Base-by-base conservation (phyloP, 2,797 vertebrate species). In the Sebastiscus tertius region DNA sequence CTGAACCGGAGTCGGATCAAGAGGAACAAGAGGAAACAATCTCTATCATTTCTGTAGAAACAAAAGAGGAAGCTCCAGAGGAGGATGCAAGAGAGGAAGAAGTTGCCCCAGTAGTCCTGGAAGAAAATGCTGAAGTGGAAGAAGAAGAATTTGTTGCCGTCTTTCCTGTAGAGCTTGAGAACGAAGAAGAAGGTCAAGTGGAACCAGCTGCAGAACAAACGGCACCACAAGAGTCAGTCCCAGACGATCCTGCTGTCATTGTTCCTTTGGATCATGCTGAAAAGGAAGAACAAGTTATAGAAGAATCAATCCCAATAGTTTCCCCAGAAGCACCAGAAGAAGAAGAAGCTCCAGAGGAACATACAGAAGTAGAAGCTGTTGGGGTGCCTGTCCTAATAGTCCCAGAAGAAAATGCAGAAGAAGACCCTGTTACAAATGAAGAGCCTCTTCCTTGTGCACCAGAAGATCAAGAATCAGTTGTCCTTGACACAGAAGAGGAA, bases 391-490 rank as follows among this genome's bases (percentile, higher is more conserved):
- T 16, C 31, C 14, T 14, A 26, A 10, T 8, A 49, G 9, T 33
- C 16, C 18, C 34, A 22, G 83, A 70, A 4, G 66, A 70, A 58
- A 36, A 62, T 12, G 0, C 12, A 2, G 46, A 72, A 60, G 24
- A 73, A 5, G 62, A 80, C 1, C 56, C 14, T 34, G 22, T 36
- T 29, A 31, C 49, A 4, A 22, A 39, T 2, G 58, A 79, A 58
- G 71, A 79, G 55, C 9, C 22, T 77, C 27, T 62, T 58, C 42
- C n/a, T n/a, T n/a, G 4, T 49, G 18, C 55, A 22, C 56, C 60
- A 62, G 75, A 81, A 26, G 76, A 87, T 52, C 33, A 82, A 2
- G 27, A 81, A 60, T 46, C 31, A 13, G 27, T 56, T 65, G 56
- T 24, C 5, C 9, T 55, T 29, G 54, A 74, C 5, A 58, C 31